Conservation (phyloP, 2,797 vertebrate genomes). For the Pangasius larnaudii region DNA sequence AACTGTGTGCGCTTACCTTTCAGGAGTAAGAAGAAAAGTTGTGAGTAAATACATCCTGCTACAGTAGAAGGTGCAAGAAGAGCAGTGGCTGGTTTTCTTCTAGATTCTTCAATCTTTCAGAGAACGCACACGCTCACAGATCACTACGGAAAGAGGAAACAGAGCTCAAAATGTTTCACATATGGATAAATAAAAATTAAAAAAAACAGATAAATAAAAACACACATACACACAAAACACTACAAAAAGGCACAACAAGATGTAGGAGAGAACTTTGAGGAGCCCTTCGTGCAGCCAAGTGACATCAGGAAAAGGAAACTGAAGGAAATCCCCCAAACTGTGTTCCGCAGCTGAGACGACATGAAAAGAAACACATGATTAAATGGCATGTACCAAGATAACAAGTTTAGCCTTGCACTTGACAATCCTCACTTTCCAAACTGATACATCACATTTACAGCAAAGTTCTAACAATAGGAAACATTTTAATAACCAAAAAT, state of each 20-base stretch:
- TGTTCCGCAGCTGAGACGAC: neutral
- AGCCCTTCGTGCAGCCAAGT: slow-evolving; percentile 46
- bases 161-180: neutral
- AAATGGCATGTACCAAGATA: no score
- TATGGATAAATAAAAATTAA: neutral
- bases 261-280: slow-evolving; percentile 41
- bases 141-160: neutral
- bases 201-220: neutral
- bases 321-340: neutral
- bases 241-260: neutral
- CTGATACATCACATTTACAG: neutral
- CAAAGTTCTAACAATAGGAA: neutral
- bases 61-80: neutral
- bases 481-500: neutral
- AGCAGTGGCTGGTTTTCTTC: neutral
- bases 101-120: neutral
- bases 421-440: neutral
- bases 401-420: neutral
- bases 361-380: neutral
- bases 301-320: slow-evolving; percentile 63
- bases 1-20: neutral
- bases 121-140: no score
- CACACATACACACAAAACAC: neutral
- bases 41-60: no score
- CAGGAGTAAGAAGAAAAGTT: neutral